Percentiles rank a stretch among this genome's conserved stretches.
These are phyloP conservation scores for Dascyllus trimaculatus DNA, from an alignment of 2,113 vertebrate genomes.

Conservation along the genomic window DNA sequence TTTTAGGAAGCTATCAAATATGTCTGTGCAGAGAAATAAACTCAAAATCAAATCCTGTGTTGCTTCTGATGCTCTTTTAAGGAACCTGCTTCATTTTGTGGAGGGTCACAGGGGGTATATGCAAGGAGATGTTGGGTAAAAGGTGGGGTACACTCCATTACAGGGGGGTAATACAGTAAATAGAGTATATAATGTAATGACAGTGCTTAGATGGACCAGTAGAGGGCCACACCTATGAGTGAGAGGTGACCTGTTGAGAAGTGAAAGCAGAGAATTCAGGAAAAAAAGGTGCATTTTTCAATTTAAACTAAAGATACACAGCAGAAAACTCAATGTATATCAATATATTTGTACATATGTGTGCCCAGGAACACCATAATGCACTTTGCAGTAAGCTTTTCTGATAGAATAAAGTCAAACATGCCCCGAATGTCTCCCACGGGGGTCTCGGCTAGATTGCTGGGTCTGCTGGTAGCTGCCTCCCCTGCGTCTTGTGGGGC, in stretches of 20 bases:
- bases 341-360: no score
- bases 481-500: constrained; percentile 72
- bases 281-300: background rate
- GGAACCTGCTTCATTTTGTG: no score
- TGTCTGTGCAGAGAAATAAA: background rate
- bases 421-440: constrained; percentile 36
- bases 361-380: background rate
- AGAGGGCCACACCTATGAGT: constrained; percentile 63
- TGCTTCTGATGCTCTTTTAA: constrained; percentile 2
- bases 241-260: constrained; percentile 20
- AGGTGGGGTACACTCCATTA: no score
- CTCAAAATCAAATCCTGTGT: background rate
- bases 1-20: constrained; percentile 1
- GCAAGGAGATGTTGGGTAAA: background rate
- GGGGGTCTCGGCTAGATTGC: constrained; percentile 50
- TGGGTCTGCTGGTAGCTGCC: constrained; percentile 37
- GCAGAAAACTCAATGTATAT: no score
- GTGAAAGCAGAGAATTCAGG: background rate
- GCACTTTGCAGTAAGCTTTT: background rate
- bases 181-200: background rate
- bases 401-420: constrained; percentile 14
- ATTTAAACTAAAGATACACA: background rate
- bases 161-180: no score
- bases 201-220: constrained; percentile 56
- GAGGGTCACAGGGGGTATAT: no score